Percentiles rank a stretch among this genome's conserved stretches.
These are phyloP conservation scores for Columba janthina DNA, from an alignment of 2,113 vertebrate genomes.

Conservation along the genomic window DNA sequence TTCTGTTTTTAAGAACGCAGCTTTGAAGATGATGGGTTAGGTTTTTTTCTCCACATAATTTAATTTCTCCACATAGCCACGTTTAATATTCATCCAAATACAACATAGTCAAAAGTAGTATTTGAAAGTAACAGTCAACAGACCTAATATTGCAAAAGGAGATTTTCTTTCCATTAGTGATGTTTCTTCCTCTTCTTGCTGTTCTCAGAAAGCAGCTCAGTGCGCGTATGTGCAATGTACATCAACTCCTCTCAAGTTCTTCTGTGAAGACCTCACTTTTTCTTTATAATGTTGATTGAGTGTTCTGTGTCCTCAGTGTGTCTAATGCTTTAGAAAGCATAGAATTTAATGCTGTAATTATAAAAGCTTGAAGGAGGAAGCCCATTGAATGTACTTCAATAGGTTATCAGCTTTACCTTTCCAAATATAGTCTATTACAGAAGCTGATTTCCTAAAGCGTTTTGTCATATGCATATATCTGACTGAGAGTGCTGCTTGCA, in stretches of 20 bases:
- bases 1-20: neutral
- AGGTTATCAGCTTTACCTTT: constrained; percentile 30
- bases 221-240: neutral
- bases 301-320: neutral
- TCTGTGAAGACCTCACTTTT: neutral
- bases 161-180: neutral
- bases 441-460: constrained; percentile 7
- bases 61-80: neutral
- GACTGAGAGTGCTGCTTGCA: neutral
- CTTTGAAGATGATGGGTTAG: neutral
- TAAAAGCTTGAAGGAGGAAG: neutral
- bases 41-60: neutral
- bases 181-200: neutral
- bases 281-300: rapidly evolving
- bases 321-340: constrained; percentile 10
- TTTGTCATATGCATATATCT: rapidly evolving
- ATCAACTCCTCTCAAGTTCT: neutral
- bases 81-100: neutral
- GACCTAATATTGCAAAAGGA: neutral
- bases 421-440: neutral
- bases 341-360: neutral
- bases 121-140: neutral
- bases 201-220: neutral
- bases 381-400: neutral
- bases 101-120: neutral